Percentiles rank a stretch among this genome's conserved stretches.
phyloP scores from a whole-genome alignment of 2,888 invertebrate species.

The Conus canariensis region DNA sequence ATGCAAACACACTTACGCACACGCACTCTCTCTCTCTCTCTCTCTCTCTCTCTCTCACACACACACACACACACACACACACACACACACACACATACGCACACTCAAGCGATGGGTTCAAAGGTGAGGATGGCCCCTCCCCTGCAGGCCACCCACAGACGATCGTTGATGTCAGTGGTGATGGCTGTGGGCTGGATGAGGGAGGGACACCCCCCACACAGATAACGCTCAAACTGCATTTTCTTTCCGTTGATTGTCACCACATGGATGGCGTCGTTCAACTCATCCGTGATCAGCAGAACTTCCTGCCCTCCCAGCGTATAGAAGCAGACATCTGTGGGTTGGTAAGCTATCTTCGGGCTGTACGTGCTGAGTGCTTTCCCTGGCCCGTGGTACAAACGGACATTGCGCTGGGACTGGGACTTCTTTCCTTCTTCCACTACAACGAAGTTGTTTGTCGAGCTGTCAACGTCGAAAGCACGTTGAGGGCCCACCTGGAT shows the following conservation, averaged over 20 bases:
- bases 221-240: background rate
- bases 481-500: background rate
- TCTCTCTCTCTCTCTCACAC: too few species aligned
- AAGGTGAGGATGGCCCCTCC: conserved; percentile 5
- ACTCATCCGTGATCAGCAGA: conserved; percentile 22
- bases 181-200: conserved; percentile 29
- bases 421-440: background rate
- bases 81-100: too few species aligned
- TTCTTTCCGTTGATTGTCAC: background rate
- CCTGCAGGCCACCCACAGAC: conserved; percentile 29
- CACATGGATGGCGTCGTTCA: conserved; percentile 33
- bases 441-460: background rate
- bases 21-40: too few species aligned
- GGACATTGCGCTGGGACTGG: background rate
- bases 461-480: background rate
- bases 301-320: conserved; percentile 6
- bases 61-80: too few species aligned
- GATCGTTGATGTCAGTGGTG: conserved; percentile 6
- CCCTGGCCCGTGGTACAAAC: background rate
- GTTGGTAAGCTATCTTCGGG: background rate
- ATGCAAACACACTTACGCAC: too few species aligned
- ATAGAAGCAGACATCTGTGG: conserved; percentile 31
- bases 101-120: background rate
- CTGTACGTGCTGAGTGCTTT: background rate
- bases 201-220: background rate